Evolutionary conservation across 2,113 vertebrate species (phyloP).

Genomic region (Pygathrix nemaeus): DNA sequence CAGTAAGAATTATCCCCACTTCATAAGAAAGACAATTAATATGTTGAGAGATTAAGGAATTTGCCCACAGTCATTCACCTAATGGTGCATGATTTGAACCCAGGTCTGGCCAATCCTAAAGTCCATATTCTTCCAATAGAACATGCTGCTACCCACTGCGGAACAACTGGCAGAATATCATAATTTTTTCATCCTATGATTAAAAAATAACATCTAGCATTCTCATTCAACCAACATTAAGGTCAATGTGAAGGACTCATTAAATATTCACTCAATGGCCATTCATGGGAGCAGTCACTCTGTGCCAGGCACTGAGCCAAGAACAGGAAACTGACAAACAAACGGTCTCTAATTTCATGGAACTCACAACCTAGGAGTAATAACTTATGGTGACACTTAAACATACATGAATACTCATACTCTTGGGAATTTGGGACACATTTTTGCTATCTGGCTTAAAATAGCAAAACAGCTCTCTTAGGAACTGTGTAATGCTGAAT

Average conservation of each 20-base stretch:
- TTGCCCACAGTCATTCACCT: not conserved
- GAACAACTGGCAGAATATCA: not conserved
- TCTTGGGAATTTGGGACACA: not conserved
- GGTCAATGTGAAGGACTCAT: not conserved
- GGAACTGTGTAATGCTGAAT: not conserved
- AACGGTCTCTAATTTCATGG: not conserved
- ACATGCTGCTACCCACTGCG: not conserved
- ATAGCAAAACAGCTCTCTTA: not conserved
- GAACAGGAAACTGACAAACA: not conserved
- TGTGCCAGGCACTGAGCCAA: not conserved
- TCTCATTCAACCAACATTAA: not conserved
- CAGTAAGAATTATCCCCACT: not conserved
- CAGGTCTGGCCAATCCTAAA: not conserved
- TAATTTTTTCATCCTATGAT: not conserved
- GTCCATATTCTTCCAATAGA: not conserved
- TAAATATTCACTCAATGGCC: not conserved
- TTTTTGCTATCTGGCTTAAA: not conserved
- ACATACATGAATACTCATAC: not conserved
- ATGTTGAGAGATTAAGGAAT: not conserved
- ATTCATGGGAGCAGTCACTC: not conserved
- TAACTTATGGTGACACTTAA: not conserved
- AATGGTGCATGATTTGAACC: not conserved
- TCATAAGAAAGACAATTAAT: not conserved
- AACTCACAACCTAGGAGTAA: not conserved
- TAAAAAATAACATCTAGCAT: not conserved